These are phyloP conservation scores for Orthonychiurus folsomi DNA, from an alignment of 2,888 invertebrate genomes.

Conservation along the genomic window DNA sequence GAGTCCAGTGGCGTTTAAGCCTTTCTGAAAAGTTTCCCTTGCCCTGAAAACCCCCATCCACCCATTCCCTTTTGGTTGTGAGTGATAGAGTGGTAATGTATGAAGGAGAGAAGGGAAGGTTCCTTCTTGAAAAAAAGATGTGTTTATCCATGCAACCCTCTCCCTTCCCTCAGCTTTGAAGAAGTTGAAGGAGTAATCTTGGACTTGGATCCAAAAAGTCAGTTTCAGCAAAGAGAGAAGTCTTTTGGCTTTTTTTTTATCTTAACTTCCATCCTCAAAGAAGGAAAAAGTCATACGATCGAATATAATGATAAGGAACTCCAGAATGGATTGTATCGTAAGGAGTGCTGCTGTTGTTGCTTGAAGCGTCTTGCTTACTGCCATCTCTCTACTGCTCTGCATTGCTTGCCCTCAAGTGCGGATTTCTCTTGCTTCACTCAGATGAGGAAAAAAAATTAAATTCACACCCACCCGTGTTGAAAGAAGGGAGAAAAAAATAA, in stretches of 20 bases:
- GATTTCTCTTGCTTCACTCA: no score
- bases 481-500: no score
- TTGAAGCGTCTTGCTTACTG: slow-evolving; percentile 5
- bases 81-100: slow-evolving; percentile 1
- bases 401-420: no score
- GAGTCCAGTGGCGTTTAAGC: neutral
- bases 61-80: neutral
- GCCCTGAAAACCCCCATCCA: no score
- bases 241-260: slow-evolving; percentile 13
- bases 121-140: slow-evolving; percentile 17
- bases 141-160: slow-evolving; percentile 28
- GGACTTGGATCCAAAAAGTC: slow-evolving; percentile 28
- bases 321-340: slow-evolving; percentile 25
- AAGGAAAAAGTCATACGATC: slow-evolving; percentile 29
- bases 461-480: no score
- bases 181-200: slow-evolving; percentile 26
- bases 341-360: neutral
- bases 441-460: no score
- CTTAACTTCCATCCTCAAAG: slow-evolving; percentile 28
- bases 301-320: slow-evolving; percentile 21
- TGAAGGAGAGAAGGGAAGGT: slow-evolving; percentile 6
- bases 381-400: no score
- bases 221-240: slow-evolving; percentile 18
- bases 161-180: no score
- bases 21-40: neutral